These are phyloP conservation scores for Gavia stellata DNA, from an alignment of 2,113 vertebrate species.

Conservation along the genomic window DNA sequence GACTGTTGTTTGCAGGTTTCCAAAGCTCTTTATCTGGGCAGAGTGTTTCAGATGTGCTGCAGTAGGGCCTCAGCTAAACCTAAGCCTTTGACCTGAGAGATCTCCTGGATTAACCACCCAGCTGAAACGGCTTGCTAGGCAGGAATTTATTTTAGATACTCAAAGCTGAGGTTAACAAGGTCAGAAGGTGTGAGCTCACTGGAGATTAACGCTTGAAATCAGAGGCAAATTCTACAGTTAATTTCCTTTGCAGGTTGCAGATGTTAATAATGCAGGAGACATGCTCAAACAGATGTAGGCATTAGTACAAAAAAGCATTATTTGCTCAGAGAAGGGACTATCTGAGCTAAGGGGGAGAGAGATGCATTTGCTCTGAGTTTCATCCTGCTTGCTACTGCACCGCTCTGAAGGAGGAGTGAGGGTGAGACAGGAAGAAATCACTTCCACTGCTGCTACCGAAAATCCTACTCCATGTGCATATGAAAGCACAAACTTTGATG, in stretches of 20 bases:
- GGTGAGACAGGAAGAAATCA: background rate
- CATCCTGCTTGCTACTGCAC: background rate
- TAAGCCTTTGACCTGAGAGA: constrained; percentile 32
- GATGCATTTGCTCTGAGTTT: background rate
- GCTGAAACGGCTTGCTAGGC: background rate
- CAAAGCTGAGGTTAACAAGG: background rate
- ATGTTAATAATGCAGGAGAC: background rate
- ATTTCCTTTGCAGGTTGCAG: background rate
- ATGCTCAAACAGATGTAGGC: background rate
- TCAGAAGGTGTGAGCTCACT: background rate
- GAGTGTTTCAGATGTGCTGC: background rate
- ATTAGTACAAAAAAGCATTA: background rate
- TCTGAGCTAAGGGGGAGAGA: background rate
- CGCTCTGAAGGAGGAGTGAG: background rate
- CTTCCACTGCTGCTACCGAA: background rate
- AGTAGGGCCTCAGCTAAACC: background rate
- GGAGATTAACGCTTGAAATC: background rate
- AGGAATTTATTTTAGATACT: constrained; percentile 7
- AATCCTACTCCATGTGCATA: background rate
- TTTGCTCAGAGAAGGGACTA: background rate
- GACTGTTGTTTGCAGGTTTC: background rate
- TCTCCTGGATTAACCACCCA: background rate
- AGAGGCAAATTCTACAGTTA: background rate
- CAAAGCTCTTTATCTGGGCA: background rate
- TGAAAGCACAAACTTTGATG: background rate